phyloP scores from a whole-genome alignment of 1,140 invertebrate species.

The Notospermus geniculatus region DNA sequence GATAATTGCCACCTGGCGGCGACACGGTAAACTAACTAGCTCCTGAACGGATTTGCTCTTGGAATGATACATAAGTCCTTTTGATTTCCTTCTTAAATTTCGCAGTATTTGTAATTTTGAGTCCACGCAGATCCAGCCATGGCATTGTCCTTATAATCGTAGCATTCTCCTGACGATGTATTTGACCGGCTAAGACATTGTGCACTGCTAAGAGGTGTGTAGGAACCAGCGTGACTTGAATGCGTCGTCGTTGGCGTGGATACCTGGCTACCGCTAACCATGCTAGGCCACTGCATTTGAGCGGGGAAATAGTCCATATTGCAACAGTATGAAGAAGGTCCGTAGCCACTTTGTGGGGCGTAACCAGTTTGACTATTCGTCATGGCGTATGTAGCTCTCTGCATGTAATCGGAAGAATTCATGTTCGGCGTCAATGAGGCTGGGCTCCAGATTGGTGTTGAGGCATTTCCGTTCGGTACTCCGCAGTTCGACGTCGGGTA shows the following conservation, averaged over 20 bases:
- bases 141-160: constrained; percentile 6
- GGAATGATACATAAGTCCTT: too few species aligned
- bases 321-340: constrained; percentile 52
- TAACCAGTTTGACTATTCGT: constrained; percentile 42
- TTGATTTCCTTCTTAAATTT: not conserved
- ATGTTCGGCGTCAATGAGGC: constrained; percentile 50
- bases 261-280: constrained; percentile 21
- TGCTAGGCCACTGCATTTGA: constrained; percentile 47
- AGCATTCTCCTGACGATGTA: not conserved
- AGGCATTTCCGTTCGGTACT: constrained; percentile 27
- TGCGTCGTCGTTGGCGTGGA: not conserved
- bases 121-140: not conserved
- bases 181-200: not conserved
- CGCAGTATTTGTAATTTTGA: constrained; percentile 9
- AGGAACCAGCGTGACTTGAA: constrained; percentile 1
- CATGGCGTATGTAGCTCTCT: constrained; percentile 44
- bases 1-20: too few species aligned
- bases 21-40: too few species aligned
- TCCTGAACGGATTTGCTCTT: too few species aligned
- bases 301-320: constrained; percentile 55
- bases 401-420: constrained; percentile 55
- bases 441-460: constrained; percentile 56
- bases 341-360: constrained; percentile 49
- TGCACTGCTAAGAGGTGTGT: constrained; percentile 3
- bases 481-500: constrained; percentile 37